Evolutionary conservation across 2,797 vertebrate genomes (phyloP).

Genomic region (Sylvilagus floridanus): DNA sequence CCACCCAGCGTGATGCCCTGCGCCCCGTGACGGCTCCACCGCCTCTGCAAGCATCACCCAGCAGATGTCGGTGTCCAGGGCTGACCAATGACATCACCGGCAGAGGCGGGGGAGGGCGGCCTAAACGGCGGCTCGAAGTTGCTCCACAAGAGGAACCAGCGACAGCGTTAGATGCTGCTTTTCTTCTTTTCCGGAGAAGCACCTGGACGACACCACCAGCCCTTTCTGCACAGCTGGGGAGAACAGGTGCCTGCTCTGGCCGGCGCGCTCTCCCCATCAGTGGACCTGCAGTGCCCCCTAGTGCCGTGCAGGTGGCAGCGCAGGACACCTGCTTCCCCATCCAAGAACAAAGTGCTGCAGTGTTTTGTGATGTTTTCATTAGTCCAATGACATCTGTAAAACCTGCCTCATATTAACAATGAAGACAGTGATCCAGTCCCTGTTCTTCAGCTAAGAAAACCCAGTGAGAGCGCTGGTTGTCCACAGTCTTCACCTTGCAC

Average conservation of each 20-base stretch:
- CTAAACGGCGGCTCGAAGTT: no score
- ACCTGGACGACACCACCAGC: accelerated
- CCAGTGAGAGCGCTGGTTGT: not conserved
- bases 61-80: no score
- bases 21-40: no score
- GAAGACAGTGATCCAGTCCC: not conserved
- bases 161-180: not conserved
- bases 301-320: not conserved
- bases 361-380: not conserved
- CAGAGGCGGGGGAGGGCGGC: no score
- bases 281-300: conserved; percentile 86
- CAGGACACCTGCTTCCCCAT: accelerated
- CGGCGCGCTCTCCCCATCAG: accelerated
- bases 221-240: not conserved
- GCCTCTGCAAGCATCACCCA: no score
- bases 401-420: not conserved
- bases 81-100: no score
- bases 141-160: no score
- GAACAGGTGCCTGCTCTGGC: accelerated
- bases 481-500: no score
- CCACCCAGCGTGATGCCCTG: no score
- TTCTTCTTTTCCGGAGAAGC: not conserved
- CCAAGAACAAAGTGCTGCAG: not conserved
- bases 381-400: not conserved
- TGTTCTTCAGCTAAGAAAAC: not conserved